Conservation (phyloP, 2,113 vertebrate species). For the Trochalopteron elliotii region DNA sequence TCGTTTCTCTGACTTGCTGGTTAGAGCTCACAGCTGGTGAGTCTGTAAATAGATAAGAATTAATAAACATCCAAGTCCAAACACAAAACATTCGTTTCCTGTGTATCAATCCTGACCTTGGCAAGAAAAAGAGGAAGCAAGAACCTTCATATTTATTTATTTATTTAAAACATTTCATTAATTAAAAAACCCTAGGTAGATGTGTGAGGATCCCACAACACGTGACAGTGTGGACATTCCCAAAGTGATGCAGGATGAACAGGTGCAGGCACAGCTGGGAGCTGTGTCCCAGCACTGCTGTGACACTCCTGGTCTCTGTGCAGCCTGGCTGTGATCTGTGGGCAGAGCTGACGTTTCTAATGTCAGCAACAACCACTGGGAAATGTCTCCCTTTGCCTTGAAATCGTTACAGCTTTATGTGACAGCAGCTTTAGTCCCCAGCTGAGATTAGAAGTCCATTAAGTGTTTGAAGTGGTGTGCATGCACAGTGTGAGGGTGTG, state of each 20-base stretch:
- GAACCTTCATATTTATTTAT: too few relatives aligned
- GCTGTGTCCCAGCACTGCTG: neutral
- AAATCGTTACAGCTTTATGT: neutral
- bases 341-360: neutral
- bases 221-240: rapidly evolving
- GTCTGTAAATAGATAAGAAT: too few relatives aligned
- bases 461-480: neutral
- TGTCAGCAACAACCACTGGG: neutral
- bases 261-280: neutral
- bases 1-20: too few relatives aligned
- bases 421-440: conserved; percentile 9
- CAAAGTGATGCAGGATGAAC: rapidly evolving
- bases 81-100: too few relatives aligned
- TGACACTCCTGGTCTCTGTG: neutral
- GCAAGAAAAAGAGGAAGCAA: too few relatives aligned
- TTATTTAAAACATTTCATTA: neutral
- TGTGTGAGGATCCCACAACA: neutral
- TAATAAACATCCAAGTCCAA: too few relatives aligned
- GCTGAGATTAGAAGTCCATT: conserved; percentile 6
- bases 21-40: too few relatives aligned
- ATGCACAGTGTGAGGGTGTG: neutral
- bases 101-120: too few relatives aligned
- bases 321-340: neutral
- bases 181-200: neutral
- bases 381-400: conserved; percentile 14